These are phyloP conservation scores for Scleropages formosus DNA, from an alignment of 2,797 vertebrate species.

Conservation along the genomic window DNA sequence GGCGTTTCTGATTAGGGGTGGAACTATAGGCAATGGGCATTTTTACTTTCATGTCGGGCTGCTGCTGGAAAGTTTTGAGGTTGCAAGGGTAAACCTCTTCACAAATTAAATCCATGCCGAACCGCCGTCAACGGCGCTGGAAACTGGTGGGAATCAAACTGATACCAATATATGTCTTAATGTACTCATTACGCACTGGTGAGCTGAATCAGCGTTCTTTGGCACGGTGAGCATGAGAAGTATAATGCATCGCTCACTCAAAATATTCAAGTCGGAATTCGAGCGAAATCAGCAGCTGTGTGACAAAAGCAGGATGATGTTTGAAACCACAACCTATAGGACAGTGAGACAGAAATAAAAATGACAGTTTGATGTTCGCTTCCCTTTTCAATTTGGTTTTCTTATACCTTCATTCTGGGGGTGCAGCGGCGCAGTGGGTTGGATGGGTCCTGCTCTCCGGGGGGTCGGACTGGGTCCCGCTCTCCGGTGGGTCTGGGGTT, in stretches of 20 bases:
- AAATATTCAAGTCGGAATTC: too few species aligned
- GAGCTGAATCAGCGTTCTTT: neutral
- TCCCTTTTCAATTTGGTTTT: too few species aligned
- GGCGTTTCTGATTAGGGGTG: conserved; percentile 32
- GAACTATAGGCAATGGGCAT: conserved; percentile 36
- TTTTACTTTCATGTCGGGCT: conserved; percentile 21
- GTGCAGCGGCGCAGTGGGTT: too few species aligned
- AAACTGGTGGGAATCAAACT: conserved; percentile 1
- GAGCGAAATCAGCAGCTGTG: too few species aligned
- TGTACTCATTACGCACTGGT: neutral
- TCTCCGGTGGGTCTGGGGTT: too few species aligned
- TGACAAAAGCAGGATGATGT: neutral
- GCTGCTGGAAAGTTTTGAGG: conserved; percentile 41
- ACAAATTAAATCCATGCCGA: conserved; percentile 42
- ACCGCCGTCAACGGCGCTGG: conserved; percentile 30
- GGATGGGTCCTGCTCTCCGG: too few species aligned
- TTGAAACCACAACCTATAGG: neutral
- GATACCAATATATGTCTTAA: neutral
- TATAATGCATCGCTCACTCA: neutral
- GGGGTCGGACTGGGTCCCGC: too few species aligned
- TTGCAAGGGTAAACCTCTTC: conserved; percentile 30
- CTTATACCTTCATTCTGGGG: too few species aligned
- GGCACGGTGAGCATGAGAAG: neutral
- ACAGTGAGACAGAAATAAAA: too few species aligned
- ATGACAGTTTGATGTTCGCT: too few species aligned